Conservation (phyloP, 2,888 invertebrate genomes). For the Aspidiotus rigidus region DNA sequence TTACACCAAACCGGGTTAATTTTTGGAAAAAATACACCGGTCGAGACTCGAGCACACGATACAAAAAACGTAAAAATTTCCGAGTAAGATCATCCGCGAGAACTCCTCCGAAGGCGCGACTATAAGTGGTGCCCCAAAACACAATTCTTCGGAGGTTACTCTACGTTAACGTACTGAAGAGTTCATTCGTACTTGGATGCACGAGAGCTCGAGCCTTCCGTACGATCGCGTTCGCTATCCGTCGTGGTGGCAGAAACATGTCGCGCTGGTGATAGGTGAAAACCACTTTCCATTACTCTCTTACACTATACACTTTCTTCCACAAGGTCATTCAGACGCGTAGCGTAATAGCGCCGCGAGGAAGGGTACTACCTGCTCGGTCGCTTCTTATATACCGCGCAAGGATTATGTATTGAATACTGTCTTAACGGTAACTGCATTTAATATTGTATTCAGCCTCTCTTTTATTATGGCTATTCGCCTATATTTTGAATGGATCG, state of each 20-base stretch:
- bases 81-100: not conserved
- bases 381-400: not conserved
- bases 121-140: not conserved
- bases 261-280: conserved; percentile 34
- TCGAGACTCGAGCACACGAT: conserved; percentile 7
- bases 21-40: no score
- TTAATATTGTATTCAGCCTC: no score
- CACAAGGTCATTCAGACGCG: conserved; percentile 35
- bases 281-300: conserved; percentile 36
- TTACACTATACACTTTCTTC: conserved; percentile 35
- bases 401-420: conserved; percentile 26
- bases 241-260: conserved; percentile 30
- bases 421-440: conserved; percentile 16
- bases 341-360: conserved; percentile 30
- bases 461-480: no score
- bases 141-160: conserved; percentile 26
- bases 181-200: not conserved
- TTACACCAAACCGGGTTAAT: not conserved
- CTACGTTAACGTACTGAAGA: conserved; percentile 13
- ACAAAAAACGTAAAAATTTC: not conserved
- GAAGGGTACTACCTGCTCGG: conserved; percentile 30
- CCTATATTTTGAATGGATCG: no score
- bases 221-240: not conserved
- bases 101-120: conserved; percentile 21
- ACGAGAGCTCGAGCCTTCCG: not conserved